These are phyloP conservation scores for Melitaea athalia DNA, from an alignment of 2,888 invertebrate species.

Conservation along the genomic window DNA sequence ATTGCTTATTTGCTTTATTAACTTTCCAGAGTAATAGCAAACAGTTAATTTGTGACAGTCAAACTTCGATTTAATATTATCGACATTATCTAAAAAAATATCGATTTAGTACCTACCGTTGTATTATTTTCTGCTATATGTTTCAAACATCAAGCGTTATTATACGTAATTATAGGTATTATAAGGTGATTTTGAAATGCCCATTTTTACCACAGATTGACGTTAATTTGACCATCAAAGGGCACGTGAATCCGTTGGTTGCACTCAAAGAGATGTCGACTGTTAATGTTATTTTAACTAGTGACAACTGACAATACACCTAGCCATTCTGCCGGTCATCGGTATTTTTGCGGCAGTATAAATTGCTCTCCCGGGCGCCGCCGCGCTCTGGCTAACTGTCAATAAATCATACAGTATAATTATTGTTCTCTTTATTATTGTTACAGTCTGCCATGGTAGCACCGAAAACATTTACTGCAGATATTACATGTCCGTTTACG, in stretches of 20 bases:
- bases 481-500: slow-evolving; percentile 12
- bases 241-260: slow-evolving; percentile 34
- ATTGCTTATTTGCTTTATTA: slow-evolving; percentile 36
- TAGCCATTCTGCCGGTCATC: slow-evolving; percentile 26
- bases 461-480: slow-evolving; percentile 19
- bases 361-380: slow-evolving; percentile 62
- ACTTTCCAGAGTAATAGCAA: slow-evolving; percentile 18
- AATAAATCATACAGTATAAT: slow-evolving; percentile 61
- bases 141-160: background rate
- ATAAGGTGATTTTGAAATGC: background rate
- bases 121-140: slow-evolving; percentile 6
- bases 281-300: slow-evolving; percentile 24
- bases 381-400: slow-evolving; percentile 58
- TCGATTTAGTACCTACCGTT: too few species aligned
- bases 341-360: slow-evolving; percentile 60
- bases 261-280: slow-evolving; percentile 17
- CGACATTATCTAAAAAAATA: too few species aligned
- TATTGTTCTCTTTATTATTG: slow-evolving; percentile 45
- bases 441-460: slow-evolving; percentile 28
- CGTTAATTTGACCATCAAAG: slow-evolving; percentile 32
- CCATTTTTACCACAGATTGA: background rate
- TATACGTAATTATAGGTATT: too few species aligned
- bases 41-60: background rate
- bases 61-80: background rate
- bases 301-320: slow-evolving; percentile 34